Evolutionary conservation across 2,888 invertebrate genomes (phyloP), one percentile per base, ranked within the genome.

Genomic region (Anaspis maculata): DNA sequence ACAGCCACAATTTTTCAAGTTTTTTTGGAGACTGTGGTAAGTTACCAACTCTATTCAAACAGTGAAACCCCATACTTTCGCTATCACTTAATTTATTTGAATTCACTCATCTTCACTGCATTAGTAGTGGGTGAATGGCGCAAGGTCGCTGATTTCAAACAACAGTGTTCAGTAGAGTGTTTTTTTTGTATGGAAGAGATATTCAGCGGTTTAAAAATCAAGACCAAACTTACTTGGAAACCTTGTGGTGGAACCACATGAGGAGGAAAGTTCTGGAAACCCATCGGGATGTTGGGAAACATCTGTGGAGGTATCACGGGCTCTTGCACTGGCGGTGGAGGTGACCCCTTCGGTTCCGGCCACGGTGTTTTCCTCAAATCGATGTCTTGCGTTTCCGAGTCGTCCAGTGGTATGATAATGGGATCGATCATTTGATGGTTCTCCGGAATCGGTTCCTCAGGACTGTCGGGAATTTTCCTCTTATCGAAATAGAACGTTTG

Each of bases 371-470:
- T 73, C 35, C 82, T 76, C 53, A 82, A 82, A 59, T 89, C 87
- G 54, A 82, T 83, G 52, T 87, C 87, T 40, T 83, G 82, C 59
- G 82, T 83, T 4, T 87, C 88, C 0, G 84, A 81, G 67, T 95
- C 95, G 44, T 92, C 91, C 32, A 91, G 66, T 0, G 95, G 94
- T 64, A 95, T 92, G 11, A 75, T 70, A 39, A 80, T 78, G 1
- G 89, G 84, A 57, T 91, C 91, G 2, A 76, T 72, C 44, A 79
- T 77, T 22, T 75, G 72, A 51, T 84, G 82, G 11, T 78, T 78
- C 66, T 91, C 90, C 33, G 79, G 70, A 49, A 94, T 91, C 2
- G 94, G 88, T 67, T 95, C 95, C 13, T 78, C 72, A 0, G 92
- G 74, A 14, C 83, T 79, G 56, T 92, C 92, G 0, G 94, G 92